These are phyloP conservation scores for Nyctalus aviator DNA, from an alignment of 2,797 vertebrate species.

Conservation along the genomic window DNA sequence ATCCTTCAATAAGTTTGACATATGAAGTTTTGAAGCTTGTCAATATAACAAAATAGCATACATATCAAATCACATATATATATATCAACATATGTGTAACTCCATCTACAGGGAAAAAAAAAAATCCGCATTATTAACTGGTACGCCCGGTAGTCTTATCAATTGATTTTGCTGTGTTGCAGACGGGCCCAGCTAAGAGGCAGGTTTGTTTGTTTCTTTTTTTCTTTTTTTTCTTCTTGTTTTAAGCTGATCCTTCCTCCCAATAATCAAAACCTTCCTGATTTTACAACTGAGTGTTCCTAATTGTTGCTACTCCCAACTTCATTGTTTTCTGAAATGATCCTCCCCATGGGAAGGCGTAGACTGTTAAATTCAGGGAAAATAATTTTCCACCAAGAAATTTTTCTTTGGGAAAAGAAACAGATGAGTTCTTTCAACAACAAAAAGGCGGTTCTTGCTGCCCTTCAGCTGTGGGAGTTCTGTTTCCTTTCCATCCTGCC, in stretches of 20 bases:
- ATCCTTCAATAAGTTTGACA: no score
- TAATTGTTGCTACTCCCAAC: background rate
- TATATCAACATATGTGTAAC: no score
- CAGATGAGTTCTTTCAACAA: background rate
- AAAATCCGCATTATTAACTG: no score
- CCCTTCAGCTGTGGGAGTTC: background rate
- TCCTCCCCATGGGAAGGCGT: background rate
- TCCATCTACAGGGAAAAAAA: no score
- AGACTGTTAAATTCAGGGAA: background rate
- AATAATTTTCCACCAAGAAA: conserved; percentile 39
- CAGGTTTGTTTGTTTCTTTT: background rate
- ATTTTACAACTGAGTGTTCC: background rate
- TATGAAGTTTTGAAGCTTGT: no score
- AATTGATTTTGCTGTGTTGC: background rate
- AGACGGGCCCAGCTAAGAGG: background rate
- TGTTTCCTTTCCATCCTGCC: background rate
- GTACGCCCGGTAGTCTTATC: background rate
- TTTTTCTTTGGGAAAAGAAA: background rate
- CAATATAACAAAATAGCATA: no score
- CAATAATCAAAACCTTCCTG: background rate
- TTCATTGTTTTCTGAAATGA: conserved; percentile 12
- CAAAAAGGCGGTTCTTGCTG: background rate
- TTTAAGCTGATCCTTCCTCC: background rate
- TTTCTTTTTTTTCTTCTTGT: background rate
- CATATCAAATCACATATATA: no score